Conservation (phyloP, 2,888 invertebrate genomes). For the Polydrusus tereticollis region DNA sequence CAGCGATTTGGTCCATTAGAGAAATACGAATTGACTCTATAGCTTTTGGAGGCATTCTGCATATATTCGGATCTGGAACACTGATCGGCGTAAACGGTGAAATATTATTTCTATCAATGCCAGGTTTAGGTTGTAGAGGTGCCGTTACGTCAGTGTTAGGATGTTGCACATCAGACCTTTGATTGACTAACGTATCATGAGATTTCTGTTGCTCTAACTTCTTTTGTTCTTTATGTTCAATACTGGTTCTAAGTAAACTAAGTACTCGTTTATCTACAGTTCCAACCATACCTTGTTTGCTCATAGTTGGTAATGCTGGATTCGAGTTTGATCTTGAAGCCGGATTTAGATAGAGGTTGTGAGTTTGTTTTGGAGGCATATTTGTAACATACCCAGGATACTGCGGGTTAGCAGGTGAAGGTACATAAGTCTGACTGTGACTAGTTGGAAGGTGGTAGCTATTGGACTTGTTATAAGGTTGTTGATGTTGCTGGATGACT, state of each 20-base stretch:
- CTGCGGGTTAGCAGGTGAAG: constrained; percentile 60
- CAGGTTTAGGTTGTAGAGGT: constrained; percentile 67
- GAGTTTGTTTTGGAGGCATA: constrained; percentile 52
- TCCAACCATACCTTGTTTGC: constrained; percentile 59
- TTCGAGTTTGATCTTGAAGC: constrained; percentile 58
- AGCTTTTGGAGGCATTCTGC: constrained; percentile 40
- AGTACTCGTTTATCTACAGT: constrained; percentile 78
- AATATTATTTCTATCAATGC: constrained; percentile 69
- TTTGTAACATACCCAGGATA: constrained; percentile 59
- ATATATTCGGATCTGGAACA: constrained; percentile 64
- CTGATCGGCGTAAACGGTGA: constrained; percentile 72
- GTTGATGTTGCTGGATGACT: constrained; percentile 45
- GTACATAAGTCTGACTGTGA: constrained; percentile 63
- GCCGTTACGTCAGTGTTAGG: constrained; percentile 66
- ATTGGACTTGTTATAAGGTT: constrained; percentile 48
- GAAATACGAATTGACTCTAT: constrained; percentile 74
- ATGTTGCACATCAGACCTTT: constrained; percentile 62
- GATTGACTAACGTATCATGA: constrained; percentile 56
- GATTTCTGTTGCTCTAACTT: constrained; percentile 65
- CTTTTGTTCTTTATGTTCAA: constrained; percentile 75
- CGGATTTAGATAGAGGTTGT: constrained; percentile 54
- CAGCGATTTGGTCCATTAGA: constrained; percentile 68
- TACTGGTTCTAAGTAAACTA: constrained; percentile 78
- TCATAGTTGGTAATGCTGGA: constrained; percentile 53
- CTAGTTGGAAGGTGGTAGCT: constrained; percentile 57